Evolutionary conservation across 2,113 vertebrate genomes (phyloP), one percentile per base, ranked within the genome.

Genomic region (Potamarius usumacintae): DNA sequence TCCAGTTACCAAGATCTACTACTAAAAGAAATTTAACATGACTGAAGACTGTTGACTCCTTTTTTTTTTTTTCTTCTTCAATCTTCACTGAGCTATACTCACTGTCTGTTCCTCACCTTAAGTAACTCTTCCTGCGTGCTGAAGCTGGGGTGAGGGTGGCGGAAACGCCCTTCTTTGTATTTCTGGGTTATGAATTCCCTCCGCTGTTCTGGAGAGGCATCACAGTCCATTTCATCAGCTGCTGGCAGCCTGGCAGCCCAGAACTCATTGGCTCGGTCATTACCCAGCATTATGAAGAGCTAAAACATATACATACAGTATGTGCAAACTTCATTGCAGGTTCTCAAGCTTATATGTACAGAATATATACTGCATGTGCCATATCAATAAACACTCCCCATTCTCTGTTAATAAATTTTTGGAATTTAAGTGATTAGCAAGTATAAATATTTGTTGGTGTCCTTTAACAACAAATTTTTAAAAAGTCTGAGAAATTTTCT

Each of bases 221-320:
- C 95, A 0, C 96, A 95, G 91, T 93, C 93, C 88, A 99, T 82
- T 30, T 95, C 94, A 60, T 99, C 96, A 0, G 91, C 14, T 0
- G 79, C 0, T 0, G 96, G 91, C n/a, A 99, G 91, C 0, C 89
- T 91, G 2, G 96, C 95, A 0, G 96, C 97, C 98, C 98, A 99
- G 93, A 99, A 99, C 0, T 96, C 95, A 82, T 99, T 99, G 86
- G 97, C 97, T 84, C 95, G 94, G 82, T 98, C 96, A 17, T 99
- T 99, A 1, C 98, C 98, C 90, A 99, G 91, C 95, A 98, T 89
- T 76, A 99, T 98, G 93, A 99, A 99, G 53, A 99, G 96, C 98
- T 99, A 89, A 0, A 86, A 85, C 25, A 72, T 69, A 79, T 4
- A 69, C 27, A 82, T 0, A 42, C 4, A 42, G 4, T 42, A 62